A percentile compares a stretch with the other conserved stretches of the same genome.
Evolutionary conservation across 2,113 vertebrate species (phyloP).

Genomic region (Tyrannus savana): DNA sequence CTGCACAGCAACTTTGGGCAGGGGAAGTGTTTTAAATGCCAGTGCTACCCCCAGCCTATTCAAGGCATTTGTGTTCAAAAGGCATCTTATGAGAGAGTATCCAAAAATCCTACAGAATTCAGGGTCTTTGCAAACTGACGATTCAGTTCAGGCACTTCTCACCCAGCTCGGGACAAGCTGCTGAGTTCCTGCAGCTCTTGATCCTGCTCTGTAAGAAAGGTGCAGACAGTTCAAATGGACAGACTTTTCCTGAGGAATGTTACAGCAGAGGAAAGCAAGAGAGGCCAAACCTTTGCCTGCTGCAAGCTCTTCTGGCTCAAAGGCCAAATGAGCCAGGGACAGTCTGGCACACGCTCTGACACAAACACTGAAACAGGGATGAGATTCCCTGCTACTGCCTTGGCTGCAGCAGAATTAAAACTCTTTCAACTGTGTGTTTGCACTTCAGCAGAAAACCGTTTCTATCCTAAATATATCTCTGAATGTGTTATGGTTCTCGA

Average conservation of each 20-base stretch:
- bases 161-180: accelerated
- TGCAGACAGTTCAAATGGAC: not conserved
- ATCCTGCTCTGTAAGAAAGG: not conserved
- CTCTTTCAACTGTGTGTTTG: not conserved
- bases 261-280: not conserved
- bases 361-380: not conserved
- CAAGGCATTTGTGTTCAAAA: not conserved
- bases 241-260: not conserved
- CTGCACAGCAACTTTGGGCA: not conserved
- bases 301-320: not conserved
- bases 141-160: accelerated
- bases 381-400: not conserved
- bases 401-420: not conserved
- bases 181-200: not conserved
- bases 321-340: not conserved
- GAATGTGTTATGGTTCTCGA: not conserved
- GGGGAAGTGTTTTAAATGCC: not conserved
- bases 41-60: not conserved
- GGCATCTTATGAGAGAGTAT: too few relatives aligned
- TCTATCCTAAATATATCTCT: not conserved
- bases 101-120: not conserved
- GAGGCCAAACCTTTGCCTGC: not conserved
- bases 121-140: not conserved
- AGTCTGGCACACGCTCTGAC: not conserved
- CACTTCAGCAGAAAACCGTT: not conserved